These are phyloP conservation scores for Cyanoderma ruficeps DNA, from an alignment of 2,113 vertebrate genomes.

Conservation along the genomic window DNA sequence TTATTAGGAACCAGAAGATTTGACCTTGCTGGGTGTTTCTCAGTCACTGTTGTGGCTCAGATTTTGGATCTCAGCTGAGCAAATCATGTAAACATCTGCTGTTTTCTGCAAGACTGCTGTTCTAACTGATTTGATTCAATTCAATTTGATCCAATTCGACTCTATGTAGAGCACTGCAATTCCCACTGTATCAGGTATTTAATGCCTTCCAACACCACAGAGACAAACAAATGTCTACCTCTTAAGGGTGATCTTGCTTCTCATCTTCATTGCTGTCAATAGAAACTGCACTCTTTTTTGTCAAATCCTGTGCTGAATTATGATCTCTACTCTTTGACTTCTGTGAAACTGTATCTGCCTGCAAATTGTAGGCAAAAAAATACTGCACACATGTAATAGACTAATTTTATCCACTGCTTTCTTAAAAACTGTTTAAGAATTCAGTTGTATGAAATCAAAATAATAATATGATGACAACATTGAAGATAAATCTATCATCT, in stretches of 20 bases:
- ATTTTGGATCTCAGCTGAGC: slow-evolving; percentile 52
- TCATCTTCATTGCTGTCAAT: neutral
- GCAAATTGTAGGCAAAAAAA: neutral
- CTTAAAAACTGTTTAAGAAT: neutral
- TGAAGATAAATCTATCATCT: neutral
- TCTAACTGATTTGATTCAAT: slow-evolving; percentile 32
- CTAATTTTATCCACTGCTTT: neutral
- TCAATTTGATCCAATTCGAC: neutral
- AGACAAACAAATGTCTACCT: neutral
- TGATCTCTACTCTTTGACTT: neutral
- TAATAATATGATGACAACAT: neutral
- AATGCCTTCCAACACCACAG: neutral
- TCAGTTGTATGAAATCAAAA: neutral
- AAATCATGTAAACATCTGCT: slow-evolving; percentile 48
- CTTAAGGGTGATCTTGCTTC: neutral
- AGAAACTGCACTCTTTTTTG: neutral
- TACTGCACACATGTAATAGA: neutral
- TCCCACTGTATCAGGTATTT: neutral
- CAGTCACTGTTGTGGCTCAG: slow-evolving; percentile 55
- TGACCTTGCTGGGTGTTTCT: slow-evolving; percentile 66
- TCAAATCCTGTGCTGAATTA: neutral
- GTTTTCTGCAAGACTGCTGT: slow-evolving; percentile 32
- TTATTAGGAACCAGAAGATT: slow-evolving; percentile 61
- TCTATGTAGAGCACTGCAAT: neutral
- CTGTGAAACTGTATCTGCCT: neutral